phyloP scores from a whole-genome alignment of 2,113 vertebrate genomes.

The Psilopogon haemacephalus region DNA sequence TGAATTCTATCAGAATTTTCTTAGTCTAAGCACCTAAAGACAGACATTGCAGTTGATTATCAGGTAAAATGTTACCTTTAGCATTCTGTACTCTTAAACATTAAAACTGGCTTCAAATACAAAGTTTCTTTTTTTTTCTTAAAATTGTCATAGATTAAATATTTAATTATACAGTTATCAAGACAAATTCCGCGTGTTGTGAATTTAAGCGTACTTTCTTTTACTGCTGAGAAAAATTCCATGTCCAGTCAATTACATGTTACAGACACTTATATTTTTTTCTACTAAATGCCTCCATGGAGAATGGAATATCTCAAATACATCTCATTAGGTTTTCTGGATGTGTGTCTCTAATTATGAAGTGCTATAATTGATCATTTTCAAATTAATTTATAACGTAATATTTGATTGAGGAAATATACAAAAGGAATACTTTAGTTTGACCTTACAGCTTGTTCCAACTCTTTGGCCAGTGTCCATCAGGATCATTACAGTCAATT shows the following conservation, averaged over 20 bases:
- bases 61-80: not conserved
- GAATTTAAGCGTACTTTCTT: not conserved
- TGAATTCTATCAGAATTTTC: not conserved
- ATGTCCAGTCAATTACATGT: no score
- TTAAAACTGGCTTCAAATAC: not conserved
- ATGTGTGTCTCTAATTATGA: slow-evolving; percentile 35
- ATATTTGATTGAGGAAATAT: slow-evolving; percentile 31
- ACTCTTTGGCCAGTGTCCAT: slow-evolving; percentile 22
- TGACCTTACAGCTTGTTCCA: slow-evolving; percentile 35
- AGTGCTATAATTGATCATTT: slow-evolving; percentile 56
- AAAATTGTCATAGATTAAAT: not conserved
- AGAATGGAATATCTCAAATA: slow-evolving; percentile 22
- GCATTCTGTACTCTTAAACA: not conserved
- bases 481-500: slow-evolving; percentile 51
- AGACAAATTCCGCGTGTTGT: not conserved
- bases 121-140: not conserved
- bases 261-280: no score
- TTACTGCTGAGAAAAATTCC: not conserved
- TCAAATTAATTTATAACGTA: slow-evolving; percentile 52
- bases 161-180: not conserved
- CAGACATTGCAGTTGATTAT: not conserved
- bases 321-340: slow-evolving; percentile 18
- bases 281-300: not conserved
- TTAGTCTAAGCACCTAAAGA: not conserved
- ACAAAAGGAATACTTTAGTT: slow-evolving; percentile 42